Percentiles rank a stretch among this genome's conserved stretches.
Evolutionary conservation across 2,797 vertebrate species (phyloP).

Genomic region (Melanotaenia boesemani): DNA sequence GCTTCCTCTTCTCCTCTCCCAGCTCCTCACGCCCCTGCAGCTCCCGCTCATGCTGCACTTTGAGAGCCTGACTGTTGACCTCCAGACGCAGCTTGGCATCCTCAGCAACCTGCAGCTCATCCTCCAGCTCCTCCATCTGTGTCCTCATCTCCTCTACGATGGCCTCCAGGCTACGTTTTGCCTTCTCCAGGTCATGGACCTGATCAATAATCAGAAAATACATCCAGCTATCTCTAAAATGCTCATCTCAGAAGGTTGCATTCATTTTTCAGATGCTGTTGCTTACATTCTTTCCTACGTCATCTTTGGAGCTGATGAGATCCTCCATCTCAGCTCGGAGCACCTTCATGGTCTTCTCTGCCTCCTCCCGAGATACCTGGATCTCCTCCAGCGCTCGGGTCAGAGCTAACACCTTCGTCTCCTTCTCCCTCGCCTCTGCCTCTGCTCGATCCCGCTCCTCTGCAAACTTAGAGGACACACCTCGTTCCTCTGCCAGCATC

Average conservation of each 20-base stretch:
- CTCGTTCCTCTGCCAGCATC: constrained; percentile 96
- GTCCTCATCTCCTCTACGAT: constrained; percentile 95
- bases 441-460: constrained; percentile 95
- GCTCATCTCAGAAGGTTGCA: fast-evolving
- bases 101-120: constrained; percentile 95
- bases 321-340: constrained; percentile 95
- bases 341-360: constrained; percentile 89
- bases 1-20: constrained; percentile 93
- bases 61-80: constrained; percentile 94
- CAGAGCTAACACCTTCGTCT: constrained; percentile 91
- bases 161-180: constrained; percentile 91
- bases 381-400: constrained; percentile 91
- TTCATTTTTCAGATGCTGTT: fast-evolving
- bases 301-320: constrained; percentile 97
- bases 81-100: constrained; percentile 95
- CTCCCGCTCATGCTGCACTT: constrained; percentile 92
- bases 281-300: constrained; percentile 95
- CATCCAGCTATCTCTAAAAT: neutral
- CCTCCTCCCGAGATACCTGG: constrained; percentile 89
- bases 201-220: constrained; percentile 50
- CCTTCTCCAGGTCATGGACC: constrained; percentile 97
- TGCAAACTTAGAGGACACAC: constrained; percentile 90
- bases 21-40: constrained; percentile 91
- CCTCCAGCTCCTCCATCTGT: constrained; percentile 95
- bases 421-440: constrained; percentile 94